These are phyloP conservation scores for Gymnoscopelus microlampas DNA, from an alignment of 2,797 vertebrate species.

Conservation along the genomic window DNA sequence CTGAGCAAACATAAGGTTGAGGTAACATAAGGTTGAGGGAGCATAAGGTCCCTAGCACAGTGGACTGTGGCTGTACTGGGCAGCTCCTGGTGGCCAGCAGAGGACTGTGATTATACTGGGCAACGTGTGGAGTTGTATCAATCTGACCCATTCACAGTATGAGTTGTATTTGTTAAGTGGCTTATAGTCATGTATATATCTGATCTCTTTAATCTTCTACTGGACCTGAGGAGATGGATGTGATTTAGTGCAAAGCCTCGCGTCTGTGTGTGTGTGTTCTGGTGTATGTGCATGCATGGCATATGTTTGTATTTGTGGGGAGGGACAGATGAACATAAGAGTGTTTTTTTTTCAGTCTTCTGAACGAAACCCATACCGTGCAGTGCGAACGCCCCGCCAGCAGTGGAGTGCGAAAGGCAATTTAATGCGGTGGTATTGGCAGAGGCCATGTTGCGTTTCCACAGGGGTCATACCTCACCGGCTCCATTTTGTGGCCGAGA, in stretches of 20 bases:
- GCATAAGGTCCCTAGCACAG: too few species aligned
- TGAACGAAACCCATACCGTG: slow-evolving; percentile 36
- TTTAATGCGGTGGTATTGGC: slow-evolving; percentile 76
- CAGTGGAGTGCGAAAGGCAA: slow-evolving; percentile 83
- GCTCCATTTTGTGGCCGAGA: slow-evolving; percentile 81
- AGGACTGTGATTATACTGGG: too few species aligned
- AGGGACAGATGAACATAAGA: neutral
- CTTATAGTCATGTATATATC: slow-evolving; percentile 34
- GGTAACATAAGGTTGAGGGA: too few species aligned
- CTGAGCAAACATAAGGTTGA: too few species aligned
- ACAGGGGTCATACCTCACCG: slow-evolving; percentile 80
- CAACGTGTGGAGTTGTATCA: too few species aligned
- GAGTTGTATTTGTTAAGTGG: slow-evolving; percentile 23
- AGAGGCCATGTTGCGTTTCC: slow-evolving; percentile 72
- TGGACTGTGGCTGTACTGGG: too few species aligned
- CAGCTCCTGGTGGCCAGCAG: too few species aligned
- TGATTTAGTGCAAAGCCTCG: slow-evolving; percentile 25
- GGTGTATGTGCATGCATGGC: slow-evolving; percentile 23
- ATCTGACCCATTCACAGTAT: too few species aligned
- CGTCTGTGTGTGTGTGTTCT: slow-evolving; percentile 20
- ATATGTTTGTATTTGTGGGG: neutral
- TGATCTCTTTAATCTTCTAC: slow-evolving; percentile 34
- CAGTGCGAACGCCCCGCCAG: slow-evolving; percentile 54
- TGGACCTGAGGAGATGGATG: slow-evolving; percentile 35
- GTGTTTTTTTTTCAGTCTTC: slow-evolving; percentile 25